Evolutionary conservation across 2,113 vertebrate genomes (phyloP).

Genomic region (Tupaia chinensis): DNA sequence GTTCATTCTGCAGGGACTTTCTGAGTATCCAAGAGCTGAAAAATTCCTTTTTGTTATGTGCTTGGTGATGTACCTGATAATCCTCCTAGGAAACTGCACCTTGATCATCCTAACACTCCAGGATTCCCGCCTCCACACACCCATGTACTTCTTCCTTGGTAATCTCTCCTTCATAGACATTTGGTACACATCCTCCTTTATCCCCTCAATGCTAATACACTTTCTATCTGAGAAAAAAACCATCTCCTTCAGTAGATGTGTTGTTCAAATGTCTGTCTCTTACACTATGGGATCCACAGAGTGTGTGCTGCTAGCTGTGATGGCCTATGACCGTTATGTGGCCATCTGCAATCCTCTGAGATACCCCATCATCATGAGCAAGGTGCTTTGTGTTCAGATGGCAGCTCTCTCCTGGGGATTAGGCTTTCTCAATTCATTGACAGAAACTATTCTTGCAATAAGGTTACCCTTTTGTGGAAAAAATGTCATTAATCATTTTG

Average conservation of each 20-base stretch:
- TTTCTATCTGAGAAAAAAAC: conserved; percentile 66
- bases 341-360: conserved; percentile 68
- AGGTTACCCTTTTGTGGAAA: conserved; percentile 68
- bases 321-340: conserved; percentile 57
- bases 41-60: conserved; percentile 53
- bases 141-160: conserved; percentile 78
- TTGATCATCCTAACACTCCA: conserved; percentile 53
- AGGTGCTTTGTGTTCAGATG: conserved; percentile 51
- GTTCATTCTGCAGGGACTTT: conserved; percentile 69
- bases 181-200: conserved; percentile 63
- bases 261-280: conserved; percentile 65
- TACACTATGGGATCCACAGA: conserved; percentile 66
- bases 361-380: conserved; percentile 61
- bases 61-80: conserved; percentile 65
- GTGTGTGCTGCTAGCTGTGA: conserved; percentile 62
- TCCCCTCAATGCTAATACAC: conserved; percentile 67
- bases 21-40: conserved; percentile 51
- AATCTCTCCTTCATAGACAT: conserved; percentile 74
- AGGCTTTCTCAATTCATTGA: conserved; percentile 67
- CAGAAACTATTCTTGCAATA: conserved; percentile 66
- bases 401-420: conserved; percentile 55
- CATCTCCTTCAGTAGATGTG: conserved; percentile 68
- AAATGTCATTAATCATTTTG: conserved; percentile 74
- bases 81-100: conserved; percentile 66
- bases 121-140: conserved; percentile 39